phyloP scores from a whole-genome alignment of 2,113 vertebrate species.

The Connochaetes taurinus region DNA sequence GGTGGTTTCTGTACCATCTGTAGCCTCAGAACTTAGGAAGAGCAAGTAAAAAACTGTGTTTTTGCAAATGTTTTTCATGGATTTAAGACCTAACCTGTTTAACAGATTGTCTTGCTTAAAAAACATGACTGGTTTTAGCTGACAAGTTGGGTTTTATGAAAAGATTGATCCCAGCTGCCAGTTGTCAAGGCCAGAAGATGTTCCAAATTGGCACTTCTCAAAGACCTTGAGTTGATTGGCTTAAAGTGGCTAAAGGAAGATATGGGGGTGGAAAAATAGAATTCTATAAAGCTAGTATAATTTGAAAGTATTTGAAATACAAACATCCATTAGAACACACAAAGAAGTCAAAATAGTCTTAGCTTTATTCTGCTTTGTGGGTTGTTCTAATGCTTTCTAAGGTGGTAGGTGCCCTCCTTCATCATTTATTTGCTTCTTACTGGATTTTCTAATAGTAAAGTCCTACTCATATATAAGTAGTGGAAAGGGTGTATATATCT shows the following conservation, averaged over 20 bases:
- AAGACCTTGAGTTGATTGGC: background rate
- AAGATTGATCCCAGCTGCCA: conserved; percentile 73
- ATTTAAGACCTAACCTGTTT: conserved; percentile 71
- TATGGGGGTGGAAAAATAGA: background rate
- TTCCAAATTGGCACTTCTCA: conserved; percentile 57
- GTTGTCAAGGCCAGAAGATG: conserved; percentile 57
- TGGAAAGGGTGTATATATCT: background rate
- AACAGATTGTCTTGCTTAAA: conserved; percentile 75
- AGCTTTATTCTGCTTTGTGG: background rate
- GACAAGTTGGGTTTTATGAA: conserved; percentile 72
- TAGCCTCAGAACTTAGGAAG: conserved; percentile 37
- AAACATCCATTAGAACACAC: background rate
- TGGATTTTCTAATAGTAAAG: background rate
- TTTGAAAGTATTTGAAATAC: conserved; percentile 46
- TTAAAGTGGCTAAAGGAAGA: background rate
- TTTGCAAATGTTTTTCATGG: conserved; percentile 66
- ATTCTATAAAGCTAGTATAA: conserved; percentile 29
- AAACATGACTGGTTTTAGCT: conserved; percentile 73
- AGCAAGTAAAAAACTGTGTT: conserved; percentile 59
- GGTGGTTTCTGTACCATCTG: conserved; percentile 28
- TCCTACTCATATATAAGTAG: background rate
- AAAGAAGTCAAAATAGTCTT: background rate
- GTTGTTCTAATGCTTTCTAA: background rate
- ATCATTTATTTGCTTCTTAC: background rate
- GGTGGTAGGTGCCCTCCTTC: background rate